phyloP scores from a whole-genome alignment of 2,888 invertebrate species.

The Synanthedon formicaeformis region DNA sequence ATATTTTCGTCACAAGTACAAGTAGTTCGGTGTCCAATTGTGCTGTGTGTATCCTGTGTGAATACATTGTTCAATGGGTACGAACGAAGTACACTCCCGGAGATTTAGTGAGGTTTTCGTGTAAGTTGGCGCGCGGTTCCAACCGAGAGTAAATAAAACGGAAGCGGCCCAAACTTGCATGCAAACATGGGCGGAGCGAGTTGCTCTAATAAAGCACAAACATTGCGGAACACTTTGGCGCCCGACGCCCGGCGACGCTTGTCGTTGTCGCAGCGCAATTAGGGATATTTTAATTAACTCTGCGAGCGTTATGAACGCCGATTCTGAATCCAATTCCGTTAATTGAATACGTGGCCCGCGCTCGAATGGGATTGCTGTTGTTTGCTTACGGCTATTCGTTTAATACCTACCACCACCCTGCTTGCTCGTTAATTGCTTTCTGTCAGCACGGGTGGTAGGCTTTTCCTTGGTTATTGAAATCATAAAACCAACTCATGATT shows the following conservation, averaged over 20 bases:
- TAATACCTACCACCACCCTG: slow-evolving; percentile 1
- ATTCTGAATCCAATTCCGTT: slow-evolving; percentile 52
- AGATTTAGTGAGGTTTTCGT: slow-evolving; percentile 19
- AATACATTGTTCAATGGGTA: not conserved
- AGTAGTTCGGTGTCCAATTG: too few species aligned
- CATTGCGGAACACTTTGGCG: slow-evolving; percentile 36
- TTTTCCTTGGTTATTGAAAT: not conserved
- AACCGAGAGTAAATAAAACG: slow-evolving; percentile 35
- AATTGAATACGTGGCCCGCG: slow-evolving; percentile 48
- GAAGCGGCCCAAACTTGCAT: slow-evolving; percentile 32
- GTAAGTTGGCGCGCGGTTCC: slow-evolving; percentile 24
- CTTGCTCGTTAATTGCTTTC: slow-evolving; percentile 23
- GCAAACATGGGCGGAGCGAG: slow-evolving; percentile 47
- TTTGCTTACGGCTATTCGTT: slow-evolving; percentile 25
- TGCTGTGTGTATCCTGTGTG: too few species aligned
- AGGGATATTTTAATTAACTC: slow-evolving; percentile 58
- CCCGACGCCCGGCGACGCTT: slow-evolving; percentile 8
- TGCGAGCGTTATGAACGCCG: slow-evolving; percentile 39
- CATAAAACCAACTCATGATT: too few species aligned
- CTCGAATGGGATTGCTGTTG: slow-evolving; percentile 25
- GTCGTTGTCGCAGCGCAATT: slow-evolving; percentile 32
- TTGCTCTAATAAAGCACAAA: slow-evolving; percentile 61
- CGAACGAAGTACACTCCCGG: slow-evolving; percentile 8
- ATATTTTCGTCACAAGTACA: too few species aligned
- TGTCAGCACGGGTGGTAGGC: slow-evolving; percentile 1